Evolutionary conservation across 2,113 vertebrate genomes (phyloP).

Genomic region (Forbesichthys papilliferus): DNA sequence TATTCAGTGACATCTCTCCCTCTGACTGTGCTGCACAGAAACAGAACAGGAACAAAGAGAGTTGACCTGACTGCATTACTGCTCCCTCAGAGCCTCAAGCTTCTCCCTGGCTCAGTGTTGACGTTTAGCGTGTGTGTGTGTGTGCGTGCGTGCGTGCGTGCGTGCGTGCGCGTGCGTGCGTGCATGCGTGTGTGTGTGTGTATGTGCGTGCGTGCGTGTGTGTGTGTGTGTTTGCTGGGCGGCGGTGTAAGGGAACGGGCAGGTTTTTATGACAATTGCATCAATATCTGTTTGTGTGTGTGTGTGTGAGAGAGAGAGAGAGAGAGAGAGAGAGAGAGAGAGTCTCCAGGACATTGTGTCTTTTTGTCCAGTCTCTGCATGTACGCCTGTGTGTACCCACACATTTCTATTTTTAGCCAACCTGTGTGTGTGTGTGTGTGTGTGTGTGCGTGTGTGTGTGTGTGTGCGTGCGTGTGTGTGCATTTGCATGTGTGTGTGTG

Average conservation of each 20-base stretch:
- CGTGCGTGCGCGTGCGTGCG: no score
- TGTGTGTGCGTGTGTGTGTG: slow-evolving; percentile 8
- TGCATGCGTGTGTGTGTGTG: no score
- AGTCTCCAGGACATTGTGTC: slow-evolving; percentile 13
- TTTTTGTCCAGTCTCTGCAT: slow-evolving; percentile 49
- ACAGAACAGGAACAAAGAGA: no score
- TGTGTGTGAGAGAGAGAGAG: slow-evolving; percentile 10
- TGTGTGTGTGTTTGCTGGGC: no score
- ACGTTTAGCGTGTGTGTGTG: no score
- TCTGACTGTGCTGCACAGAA: no score
- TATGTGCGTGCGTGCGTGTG: no score
- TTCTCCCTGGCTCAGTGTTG: no score
- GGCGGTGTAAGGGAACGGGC: not conserved
- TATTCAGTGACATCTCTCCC: no score
- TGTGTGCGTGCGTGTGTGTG: slow-evolving; percentile 17
- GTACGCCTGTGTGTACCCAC: slow-evolving; percentile 52
- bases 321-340: not conserved
- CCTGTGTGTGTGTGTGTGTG: slow-evolving; percentile 35
- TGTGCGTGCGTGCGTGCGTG: no score
- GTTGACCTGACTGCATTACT: no score
- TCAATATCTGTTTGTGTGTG: slow-evolving; percentile 6
- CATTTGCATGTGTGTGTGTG: slow-evolving; percentile 15
- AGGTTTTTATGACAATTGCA: slow-evolving; percentile 33
- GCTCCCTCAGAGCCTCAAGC: no score
- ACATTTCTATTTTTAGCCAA: slow-evolving; percentile 70